These are phyloP conservation scores for Gallinago stenura DNA, from an alignment of 2,797 vertebrate genomes.

Conservation along the genomic window DNA sequence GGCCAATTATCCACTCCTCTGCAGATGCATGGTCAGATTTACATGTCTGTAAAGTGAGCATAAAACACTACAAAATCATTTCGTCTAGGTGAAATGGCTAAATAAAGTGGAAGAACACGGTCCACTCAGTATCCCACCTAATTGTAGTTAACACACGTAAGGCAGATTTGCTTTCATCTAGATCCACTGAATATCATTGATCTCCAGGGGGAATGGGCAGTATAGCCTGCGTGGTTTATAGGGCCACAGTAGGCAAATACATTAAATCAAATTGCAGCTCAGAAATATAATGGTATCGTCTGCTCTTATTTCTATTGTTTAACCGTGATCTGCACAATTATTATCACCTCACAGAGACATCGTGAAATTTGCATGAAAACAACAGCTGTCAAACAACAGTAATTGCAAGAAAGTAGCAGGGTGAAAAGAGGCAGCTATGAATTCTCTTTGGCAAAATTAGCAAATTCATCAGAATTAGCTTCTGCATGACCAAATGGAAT, in stretches of 20 bases:
- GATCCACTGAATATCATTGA: neutral
- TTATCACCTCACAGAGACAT: slow-evolving; percentile 23
- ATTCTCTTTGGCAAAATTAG: slow-evolving; percentile 57
- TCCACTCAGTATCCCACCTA: neutral
- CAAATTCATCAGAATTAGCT: slow-evolving; percentile 55
- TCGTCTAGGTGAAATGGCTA: neutral
- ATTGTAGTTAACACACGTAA: neutral
- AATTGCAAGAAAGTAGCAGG: slow-evolving; percentile 40
- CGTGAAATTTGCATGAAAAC: slow-evolving; percentile 71
- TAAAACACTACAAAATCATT: neutral
- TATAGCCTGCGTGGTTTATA: neutral
- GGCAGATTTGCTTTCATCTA: neutral
- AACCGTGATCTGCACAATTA: neutral
- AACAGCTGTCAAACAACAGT: slow-evolving; percentile 70
- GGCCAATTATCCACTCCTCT: neutral
- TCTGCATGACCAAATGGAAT: slow-evolving; percentile 39
- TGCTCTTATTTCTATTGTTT: slow-evolving; percentile 33
- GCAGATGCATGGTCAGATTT: neutral
- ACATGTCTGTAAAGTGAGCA: neutral
- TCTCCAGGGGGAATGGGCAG: neutral
- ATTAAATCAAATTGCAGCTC: neutral
- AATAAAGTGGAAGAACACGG: neutral
- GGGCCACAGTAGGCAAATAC: neutral
- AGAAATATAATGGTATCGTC: neutral
- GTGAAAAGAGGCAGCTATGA: slow-evolving; percentile 36